phyloP scores from a whole-genome alignment of 2,888 invertebrate genomes.

The Hyalella azteca region DNA sequence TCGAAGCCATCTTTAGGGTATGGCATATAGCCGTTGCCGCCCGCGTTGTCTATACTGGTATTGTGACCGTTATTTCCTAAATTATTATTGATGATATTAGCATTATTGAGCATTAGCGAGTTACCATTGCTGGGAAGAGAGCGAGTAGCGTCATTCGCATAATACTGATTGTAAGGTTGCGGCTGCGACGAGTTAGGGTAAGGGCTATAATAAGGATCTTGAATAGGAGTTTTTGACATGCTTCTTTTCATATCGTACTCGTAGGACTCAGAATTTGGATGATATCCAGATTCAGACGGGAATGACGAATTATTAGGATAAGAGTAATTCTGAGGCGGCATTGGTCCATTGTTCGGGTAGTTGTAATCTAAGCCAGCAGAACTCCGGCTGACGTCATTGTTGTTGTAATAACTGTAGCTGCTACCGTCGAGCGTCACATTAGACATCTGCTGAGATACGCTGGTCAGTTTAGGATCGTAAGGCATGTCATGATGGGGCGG shows the following conservation, averaged over 20 bases:
- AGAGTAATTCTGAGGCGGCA: neutral
- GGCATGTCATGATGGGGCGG: conserved; percentile 41
- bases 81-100: conserved; percentile 41
- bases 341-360: neutral
- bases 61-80: conserved; percentile 45
- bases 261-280: conserved; percentile 33
- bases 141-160: neutral
- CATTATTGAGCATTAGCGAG: conserved; percentile 39
- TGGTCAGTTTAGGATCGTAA: conserved; percentile 53
- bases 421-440: conserved; percentile 50
- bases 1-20: conserved; percentile 63
- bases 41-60: conserved; percentile 52
- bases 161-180: conserved; percentile 28
- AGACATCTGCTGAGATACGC: conserved; percentile 53
- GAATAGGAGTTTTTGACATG: conserved; percentile 50
- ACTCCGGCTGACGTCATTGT: conserved; percentile 14
- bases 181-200: conserved; percentile 23
- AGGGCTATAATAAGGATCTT: conserved; percentile 35
- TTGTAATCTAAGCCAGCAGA: conserved; percentile 24
- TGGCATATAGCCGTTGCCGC: conserved; percentile 57
- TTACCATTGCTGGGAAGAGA: conserved; percentile 44
- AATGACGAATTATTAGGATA: conserved; percentile 21
- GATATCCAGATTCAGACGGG: neutral
- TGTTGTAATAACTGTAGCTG: conserved; percentile 39
- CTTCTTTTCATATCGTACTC: conserved; percentile 49